Base-by-base conservation (phyloP, 2,888 invertebrate species). In the Ectemnius cavifrons region DNA sequence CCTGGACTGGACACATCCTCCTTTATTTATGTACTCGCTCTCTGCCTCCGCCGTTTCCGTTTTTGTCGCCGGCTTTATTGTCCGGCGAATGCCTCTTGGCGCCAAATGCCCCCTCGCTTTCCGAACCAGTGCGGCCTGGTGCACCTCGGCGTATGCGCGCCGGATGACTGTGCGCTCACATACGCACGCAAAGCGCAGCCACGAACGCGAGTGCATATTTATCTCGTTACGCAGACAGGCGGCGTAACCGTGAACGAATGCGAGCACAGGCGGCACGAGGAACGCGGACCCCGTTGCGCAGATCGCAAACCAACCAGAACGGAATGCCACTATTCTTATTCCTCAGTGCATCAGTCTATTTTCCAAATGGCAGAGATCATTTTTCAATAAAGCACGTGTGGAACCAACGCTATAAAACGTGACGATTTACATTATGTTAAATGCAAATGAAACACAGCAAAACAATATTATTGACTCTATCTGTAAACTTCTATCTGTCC, bases 271-370 rank as follows among this genome's bases (percentile, higher is more conserved):
- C 63, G 57, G 64, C 72, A 56, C 74, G 72, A 71, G 46, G 63
- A 65, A 71, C 68, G 57, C 63, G 75, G 66, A 63, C 70, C 58
- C 67, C 52, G 65, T 68, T 73, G 75, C 75, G 70, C 82, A 63
- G 67, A 73, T 75, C 73, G 69, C 64, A 71, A 65, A 68, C 75
- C 70, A 79, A 78, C 80, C 77, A 59, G 82, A 82, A 82, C 77
- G 80, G 78, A 82, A 82, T 82, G 80, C 78, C 78, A 67, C 58
- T 60, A 67, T 46, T 63, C 72, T 62, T 75, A 75, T 82, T 62
- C 67, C 69, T 66, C 62, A 78, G 72, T 56, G 71, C 67, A 52
- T 66, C 71, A 65, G 47, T 58, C 59, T 67, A 56, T 59, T 23
- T 63, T 63, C 57, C 64, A 18, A 23, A 45, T n/a, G 23, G 28